Percentiles rank a stretch among this genome's conserved stretches.
Conservation (phyloP, 2,797 vertebrate species). For the Heteromormyrus szaboi region DNA sequence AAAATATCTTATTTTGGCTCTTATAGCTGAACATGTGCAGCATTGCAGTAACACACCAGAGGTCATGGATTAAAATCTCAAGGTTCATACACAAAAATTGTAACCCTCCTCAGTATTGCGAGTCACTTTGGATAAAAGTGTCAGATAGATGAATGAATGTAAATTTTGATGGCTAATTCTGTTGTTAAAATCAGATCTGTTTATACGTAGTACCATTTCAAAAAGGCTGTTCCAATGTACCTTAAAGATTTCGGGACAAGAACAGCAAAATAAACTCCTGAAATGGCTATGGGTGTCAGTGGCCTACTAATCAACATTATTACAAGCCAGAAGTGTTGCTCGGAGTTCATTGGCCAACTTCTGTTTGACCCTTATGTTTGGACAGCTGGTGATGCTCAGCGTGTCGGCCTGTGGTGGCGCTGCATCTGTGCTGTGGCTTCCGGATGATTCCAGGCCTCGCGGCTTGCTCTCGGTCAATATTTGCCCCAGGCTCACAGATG, state of each 20-base stretch:
- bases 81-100: background rate
- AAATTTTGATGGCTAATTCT: background rate
- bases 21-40: background rate
- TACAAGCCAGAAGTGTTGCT: background rate
- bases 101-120: background rate
- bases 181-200: background rate
- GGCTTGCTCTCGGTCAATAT: background rate
- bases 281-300: background rate
- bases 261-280: background rate
- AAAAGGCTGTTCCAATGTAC: background rate
- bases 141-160: background rate
- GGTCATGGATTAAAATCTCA: background rate
- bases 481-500: conserved; percentile 4
- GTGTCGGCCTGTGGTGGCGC: background rate
- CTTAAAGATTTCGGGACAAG: background rate
- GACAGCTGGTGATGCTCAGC: background rate
- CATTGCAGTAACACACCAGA: background rate
- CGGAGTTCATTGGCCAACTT: background rate
- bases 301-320: background rate
- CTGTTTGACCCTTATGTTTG: background rate
- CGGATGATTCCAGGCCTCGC: background rate
- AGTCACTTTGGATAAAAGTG: background rate
- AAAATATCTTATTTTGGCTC: background rate
- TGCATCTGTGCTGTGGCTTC: background rate
- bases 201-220: background rate